These are phyloP conservation scores for Sapayoa aenigma DNA, from an alignment of 2,113 vertebrate species.

Conservation along the genomic window DNA sequence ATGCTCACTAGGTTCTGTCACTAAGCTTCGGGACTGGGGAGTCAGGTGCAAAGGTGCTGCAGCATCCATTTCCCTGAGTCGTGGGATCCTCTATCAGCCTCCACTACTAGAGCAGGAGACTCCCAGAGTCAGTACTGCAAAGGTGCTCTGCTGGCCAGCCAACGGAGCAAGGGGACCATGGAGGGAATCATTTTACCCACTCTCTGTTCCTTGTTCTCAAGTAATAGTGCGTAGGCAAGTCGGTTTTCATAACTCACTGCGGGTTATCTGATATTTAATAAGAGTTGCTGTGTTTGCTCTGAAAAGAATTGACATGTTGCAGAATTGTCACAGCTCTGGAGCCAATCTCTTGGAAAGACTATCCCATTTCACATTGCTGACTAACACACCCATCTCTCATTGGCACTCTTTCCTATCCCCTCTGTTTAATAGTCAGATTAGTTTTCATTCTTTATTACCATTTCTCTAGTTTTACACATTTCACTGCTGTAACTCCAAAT, in stretches of 20 bases:
- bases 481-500: conserved; percentile 7
- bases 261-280: neutral
- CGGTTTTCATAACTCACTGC: neutral
- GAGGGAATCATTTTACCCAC: neutral
- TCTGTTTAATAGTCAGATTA: neutral
- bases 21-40: neutral
- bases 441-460: conserved; percentile 31
- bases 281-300: neutral
- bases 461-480: conserved; percentile 11
- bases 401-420: neutral
- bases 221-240: neutral
- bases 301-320: neutral
- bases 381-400: neutral
- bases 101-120: neutral
- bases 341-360: neutral
- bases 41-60: neutral
- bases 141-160: neutral
- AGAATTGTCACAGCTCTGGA: neutral
- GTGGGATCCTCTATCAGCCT: neutral
- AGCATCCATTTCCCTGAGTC: neutral
- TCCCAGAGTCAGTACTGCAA: neutral
- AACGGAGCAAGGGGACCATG: neutral
- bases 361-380: neutral
- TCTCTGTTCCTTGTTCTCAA: neutral
- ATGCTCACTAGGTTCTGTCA: neutral